These are phyloP conservation scores for Zeus faber DNA, from an alignment of 2,113 vertebrate species.

Conservation along the genomic window DNA sequence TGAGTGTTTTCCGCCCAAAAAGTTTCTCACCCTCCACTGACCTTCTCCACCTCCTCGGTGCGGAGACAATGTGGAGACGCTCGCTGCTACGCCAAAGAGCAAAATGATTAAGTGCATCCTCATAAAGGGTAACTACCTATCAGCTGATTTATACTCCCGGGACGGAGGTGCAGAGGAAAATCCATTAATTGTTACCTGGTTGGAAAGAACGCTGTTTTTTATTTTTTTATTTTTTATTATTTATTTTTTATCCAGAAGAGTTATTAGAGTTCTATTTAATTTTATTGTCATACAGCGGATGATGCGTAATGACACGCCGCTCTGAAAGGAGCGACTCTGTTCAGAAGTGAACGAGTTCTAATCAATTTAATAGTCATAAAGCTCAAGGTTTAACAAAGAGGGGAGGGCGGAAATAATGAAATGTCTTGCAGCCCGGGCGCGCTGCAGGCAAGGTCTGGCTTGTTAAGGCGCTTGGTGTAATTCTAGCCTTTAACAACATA, in stretches of 20 bases:
- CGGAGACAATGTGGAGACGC: too few relatives aligned
- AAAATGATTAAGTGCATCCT: neutral
- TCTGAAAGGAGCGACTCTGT: too few relatives aligned
- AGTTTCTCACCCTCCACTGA: constrained; percentile 18
- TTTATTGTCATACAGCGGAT: too few relatives aligned
- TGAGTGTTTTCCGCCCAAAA: constrained; percentile 15
- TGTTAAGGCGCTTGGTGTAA: neutral
- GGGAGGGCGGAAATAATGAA: too few relatives aligned
- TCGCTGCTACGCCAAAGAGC: constrained; percentile 18
- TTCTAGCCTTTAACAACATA: constrained; percentile 7
- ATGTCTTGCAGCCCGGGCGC: neutral
- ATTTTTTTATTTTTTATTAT: too few relatives aligned
- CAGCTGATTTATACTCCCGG: constrained; percentile 33
- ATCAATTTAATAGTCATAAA: neutral
- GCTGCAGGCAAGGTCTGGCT: neutral
- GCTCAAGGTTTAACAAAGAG: neutral
- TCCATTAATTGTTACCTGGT: constrained; percentile 30
- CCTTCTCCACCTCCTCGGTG: constrained; percentile 27
- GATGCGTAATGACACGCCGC: neutral
- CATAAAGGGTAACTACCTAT: constrained; percentile 17
- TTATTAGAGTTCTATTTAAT: too few relatives aligned
- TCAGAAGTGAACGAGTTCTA: neutral
- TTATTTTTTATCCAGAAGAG: too few relatives aligned
- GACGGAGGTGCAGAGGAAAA: neutral
- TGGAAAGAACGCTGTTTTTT: too few relatives aligned